A percentile compares a stretch with the other conserved stretches of the same genome.
Evolutionary conservation across 1,140 invertebrate genomes (phyloP).

Genomic region (Leguminivora glycinivorella): DNA sequence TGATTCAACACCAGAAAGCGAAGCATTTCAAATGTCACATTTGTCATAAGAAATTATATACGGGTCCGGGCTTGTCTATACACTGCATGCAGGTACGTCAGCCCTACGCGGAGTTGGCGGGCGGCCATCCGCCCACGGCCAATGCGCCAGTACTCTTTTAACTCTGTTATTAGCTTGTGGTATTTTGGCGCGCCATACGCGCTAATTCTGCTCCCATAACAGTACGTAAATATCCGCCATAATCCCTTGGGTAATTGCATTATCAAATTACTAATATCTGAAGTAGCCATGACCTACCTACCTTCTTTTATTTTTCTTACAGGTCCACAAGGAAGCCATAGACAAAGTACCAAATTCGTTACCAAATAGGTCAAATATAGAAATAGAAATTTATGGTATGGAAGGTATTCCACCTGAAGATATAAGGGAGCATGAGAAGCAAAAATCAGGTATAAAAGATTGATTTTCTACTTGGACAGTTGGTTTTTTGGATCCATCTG

Average conservation of each 20-base stretch:
- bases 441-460: constrained; percentile 84
- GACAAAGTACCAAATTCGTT: constrained; percentile 99
- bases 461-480: constrained; percentile 50
- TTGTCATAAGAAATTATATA: constrained; percentile 99
- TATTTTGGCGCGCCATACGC: constrained; percentile 65
- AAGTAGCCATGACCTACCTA: constrained; percentile 34
- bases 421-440: constrained; percentile 95
- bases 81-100: constrained; percentile 98
- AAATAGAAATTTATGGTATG: constrained; percentile 99
- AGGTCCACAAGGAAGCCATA: constrained; percentile 99
- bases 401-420: constrained; percentile 99
- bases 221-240: constrained; percentile 55
- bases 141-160: constrained; percentile 55
- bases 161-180: constrained; percentile 58
- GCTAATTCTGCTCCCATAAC: constrained; percentile 56
- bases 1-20: constrained; percentile 99
- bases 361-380: constrained; percentile 98
- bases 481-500: constrained; percentile 62
- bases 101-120: constrained; percentile 57
- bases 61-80: constrained; percentile 98
- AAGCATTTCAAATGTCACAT: constrained; percentile 99
- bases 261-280: not conserved
- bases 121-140: constrained; percentile 61
- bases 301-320: constrained; percentile 50
- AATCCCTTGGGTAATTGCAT: constrained; percentile 9